Percentiles rank a stretch among this genome's conserved stretches.
These are phyloP conservation scores for Stenolophus ochropezus DNA, from an alignment of 2,888 invertebrate genomes.

Conservation along the genomic window DNA sequence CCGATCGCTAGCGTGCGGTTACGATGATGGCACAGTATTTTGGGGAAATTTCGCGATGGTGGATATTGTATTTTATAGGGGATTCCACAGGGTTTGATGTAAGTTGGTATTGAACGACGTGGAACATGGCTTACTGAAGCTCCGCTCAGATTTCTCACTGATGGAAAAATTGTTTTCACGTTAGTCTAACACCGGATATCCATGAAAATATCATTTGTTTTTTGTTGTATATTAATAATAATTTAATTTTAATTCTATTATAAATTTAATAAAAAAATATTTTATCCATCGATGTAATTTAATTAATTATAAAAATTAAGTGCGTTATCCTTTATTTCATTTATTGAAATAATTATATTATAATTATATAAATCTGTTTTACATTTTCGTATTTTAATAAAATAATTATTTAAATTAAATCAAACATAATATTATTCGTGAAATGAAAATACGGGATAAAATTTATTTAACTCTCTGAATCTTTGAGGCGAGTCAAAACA, in stretches of 20 bases:
- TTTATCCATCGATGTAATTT: too few species aligned
- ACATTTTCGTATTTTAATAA: too few species aligned
- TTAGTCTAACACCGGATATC: background rate
- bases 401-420: too few species aligned
- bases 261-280: background rate
- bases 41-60: slow-evolving; percentile 40
- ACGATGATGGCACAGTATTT: slow-evolving; percentile 34
- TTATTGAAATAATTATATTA: too few species aligned
- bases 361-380: too few species aligned
- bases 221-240: background rate
- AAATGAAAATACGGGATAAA: too few species aligned
- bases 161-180: slow-evolving; percentile 27
- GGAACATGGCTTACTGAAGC: slow-evolving; percentile 30
- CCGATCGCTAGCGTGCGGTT: slow-evolving; percentile 1
- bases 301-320: too few species aligned
- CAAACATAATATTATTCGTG: too few species aligned
- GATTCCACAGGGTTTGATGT: slow-evolving; percentile 33
- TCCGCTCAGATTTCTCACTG: background rate
- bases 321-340: too few species aligned
- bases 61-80: slow-evolving; percentile 47
- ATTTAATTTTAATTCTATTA: background rate
- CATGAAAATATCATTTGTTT: background rate
- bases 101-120: slow-evolving; percentile 44
- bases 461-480: too few species aligned
- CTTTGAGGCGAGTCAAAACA: too few species aligned